phyloP scores from a whole-genome alignment of 2,113 vertebrate genomes.

The Trogon surrucura region DNA sequence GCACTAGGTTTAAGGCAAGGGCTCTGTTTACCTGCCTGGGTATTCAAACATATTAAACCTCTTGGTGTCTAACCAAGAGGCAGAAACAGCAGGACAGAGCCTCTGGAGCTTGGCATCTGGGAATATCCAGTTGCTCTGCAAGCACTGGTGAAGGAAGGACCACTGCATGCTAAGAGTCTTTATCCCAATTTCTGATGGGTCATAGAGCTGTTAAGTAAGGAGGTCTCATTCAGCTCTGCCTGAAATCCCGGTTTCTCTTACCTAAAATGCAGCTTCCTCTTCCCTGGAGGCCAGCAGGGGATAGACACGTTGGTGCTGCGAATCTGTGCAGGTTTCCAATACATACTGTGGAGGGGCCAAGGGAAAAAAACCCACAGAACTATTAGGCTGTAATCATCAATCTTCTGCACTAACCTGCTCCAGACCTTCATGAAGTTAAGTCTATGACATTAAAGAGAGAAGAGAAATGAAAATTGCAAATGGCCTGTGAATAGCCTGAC shows the following conservation, averaged over 20 bases:
- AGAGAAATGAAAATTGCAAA: constrained; percentile 66
- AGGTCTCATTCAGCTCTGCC: background rate
- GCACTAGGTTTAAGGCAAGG: background rate
- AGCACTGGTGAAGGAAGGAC: background rate
- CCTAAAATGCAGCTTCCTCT: background rate
- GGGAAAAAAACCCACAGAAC: background rate
- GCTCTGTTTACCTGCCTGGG: background rate
- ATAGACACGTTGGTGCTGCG: background rate
- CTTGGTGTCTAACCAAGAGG: background rate
- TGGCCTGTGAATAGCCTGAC: constrained; percentile 66
- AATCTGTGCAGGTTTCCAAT: background rate
- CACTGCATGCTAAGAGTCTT: background rate
- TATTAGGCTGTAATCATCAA: constrained; percentile 38
- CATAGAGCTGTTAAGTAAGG: background rate
- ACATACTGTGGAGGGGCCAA: background rate
- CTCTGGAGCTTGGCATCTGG: background rate
- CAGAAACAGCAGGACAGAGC: no score
- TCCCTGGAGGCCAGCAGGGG: background rate
- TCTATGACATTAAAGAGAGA: constrained; percentile 60
- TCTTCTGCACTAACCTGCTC: constrained; percentile 44
- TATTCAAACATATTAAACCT: background rate
- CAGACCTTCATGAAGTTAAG: constrained; percentile 55
- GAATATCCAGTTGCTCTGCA: background rate
- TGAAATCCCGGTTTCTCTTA: background rate
- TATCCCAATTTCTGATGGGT: background rate